Base-by-base conservation (phyloP, 2,113 vertebrate species). In the Stictonetta naevosa region DNA sequence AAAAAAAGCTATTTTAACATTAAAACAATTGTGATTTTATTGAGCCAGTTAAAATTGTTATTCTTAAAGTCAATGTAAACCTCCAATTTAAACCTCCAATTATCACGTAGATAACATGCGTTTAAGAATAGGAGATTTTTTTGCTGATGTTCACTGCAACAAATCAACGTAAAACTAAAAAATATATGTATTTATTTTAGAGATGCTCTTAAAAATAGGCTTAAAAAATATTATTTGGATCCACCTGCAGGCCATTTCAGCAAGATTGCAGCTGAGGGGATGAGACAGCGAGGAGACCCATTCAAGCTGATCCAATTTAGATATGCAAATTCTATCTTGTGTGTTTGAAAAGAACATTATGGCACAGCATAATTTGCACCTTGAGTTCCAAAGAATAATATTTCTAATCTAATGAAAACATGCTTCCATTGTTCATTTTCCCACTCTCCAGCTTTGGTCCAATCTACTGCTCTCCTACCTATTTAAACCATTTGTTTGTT, bases 281-380 rank as follows among this genome's bases (percentile, higher is more conserved):
- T 85, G 76, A 97, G 94, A 97, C 92, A 97, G 93, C 92, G 95
- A 96, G 96, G 89, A 98, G 98, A 96, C 92, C 94, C 94, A 97
- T 96, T 97, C 93, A 92, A 92, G 94, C 97, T 97, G 98, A 98
- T 98, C 97, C 97, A 98, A 98, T 98, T 98, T 98, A 98, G 98
- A 98, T 98, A 98, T 98, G 98, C 97, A 98, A 98, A 98, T 98
- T 98, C 96, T 97, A 97, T 97, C 97, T 95, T 86, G 52, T 86
- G 93, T 85, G 91, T 94, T 97, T 97, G 95, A 98, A 98, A 97
- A 94, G 96, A 97, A 97, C 96, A 95, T 97, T 96, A 97, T 90
- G 91, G 93, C 69, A 69, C 56, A 93, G 96, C 55, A 90, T 97
- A 96, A 97, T 98, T 97, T 98, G 94, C 90, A 98, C 97, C 97